Evolutionary conservation across 2,113 vertebrate species (phyloP).

Genomic region (Phasianus colchicus): DNA sequence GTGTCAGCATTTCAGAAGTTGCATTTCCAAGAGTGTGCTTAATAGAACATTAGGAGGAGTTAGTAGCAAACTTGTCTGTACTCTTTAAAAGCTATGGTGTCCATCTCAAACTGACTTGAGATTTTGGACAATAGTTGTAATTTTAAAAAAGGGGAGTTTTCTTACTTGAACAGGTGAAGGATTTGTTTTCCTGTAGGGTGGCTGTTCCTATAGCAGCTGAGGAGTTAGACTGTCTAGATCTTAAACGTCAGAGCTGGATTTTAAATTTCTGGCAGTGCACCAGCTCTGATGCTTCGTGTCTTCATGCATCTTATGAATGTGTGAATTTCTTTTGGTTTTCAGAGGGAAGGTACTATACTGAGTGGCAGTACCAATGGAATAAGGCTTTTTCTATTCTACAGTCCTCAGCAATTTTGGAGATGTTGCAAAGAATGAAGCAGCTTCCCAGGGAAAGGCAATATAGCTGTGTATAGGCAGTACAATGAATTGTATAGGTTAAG

Average conservation of each 20-base stretch:
- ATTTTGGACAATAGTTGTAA: background rate
- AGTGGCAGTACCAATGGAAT: background rate
- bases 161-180: background rate
- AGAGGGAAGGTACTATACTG: background rate
- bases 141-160: background rate
- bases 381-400: background rate
- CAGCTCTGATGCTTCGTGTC: background rate
- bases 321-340: background rate
- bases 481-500: background rate
- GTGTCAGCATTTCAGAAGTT: background rate
- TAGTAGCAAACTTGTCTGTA: background rate
- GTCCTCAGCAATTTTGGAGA: background rate
- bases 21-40: background rate
- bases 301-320: rapidly evolving
- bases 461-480: background rate
- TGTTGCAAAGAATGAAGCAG: background rate
- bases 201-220: background rate
- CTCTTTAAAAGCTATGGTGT: background rate
- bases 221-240: background rate
- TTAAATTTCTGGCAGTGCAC: background rate
- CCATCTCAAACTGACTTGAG: background rate
- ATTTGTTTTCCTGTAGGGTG: background rate
- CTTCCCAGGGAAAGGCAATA: background rate
- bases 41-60: background rate
- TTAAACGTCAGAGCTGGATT: background rate